phyloP scores from a whole-genome alignment of 2,113 vertebrate genomes.

The Nothobranchius furzeri region DNA sequence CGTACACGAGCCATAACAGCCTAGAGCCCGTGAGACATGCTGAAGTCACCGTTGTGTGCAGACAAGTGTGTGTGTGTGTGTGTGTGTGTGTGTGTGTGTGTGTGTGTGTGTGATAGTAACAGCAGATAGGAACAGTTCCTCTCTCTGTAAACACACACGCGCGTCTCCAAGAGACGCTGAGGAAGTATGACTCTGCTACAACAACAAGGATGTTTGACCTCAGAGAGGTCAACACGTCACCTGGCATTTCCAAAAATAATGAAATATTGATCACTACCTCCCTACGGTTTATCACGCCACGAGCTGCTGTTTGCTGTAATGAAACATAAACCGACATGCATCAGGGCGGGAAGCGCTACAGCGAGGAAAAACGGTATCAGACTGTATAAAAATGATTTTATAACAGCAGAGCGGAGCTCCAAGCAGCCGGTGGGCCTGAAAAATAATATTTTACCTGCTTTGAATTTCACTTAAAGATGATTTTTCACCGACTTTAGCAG shows the following conservation, averaged over 20 bases:
- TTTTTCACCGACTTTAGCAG: slow-evolving; percentile 18
- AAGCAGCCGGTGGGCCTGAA: slow-evolving; percentile 3
- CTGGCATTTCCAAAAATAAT: neutral
- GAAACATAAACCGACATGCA: neutral
- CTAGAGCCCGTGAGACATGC: slow-evolving; percentile 7
- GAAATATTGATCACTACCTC: neutral
- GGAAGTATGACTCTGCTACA: slow-evolving; percentile 15
- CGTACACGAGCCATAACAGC: slow-evolving; percentile 23
- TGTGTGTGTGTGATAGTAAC: neutral
- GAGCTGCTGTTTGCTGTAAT: neutral
- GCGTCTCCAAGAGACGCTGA: slow-evolving; percentile 8
- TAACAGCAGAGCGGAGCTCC: neutral
- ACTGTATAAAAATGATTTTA: too few species aligned
- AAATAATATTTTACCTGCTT: slow-evolving; percentile 25
- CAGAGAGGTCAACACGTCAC: neutral
- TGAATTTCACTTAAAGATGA: slow-evolving; percentile 9
- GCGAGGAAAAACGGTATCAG: too few species aligned
- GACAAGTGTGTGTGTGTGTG: neutral
- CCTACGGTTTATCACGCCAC: neutral
- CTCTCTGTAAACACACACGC: slow-evolving; percentile 18
- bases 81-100: neutral
- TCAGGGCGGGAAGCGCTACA: too few species aligned
- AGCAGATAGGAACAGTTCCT: slow-evolving; percentile 28
- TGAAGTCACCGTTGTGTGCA: slow-evolving; percentile 12
- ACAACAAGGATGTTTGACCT: slow-evolving; percentile 7